Percentiles rank a stretch among this genome's conserved stretches.
phyloP scores from a whole-genome alignment of 2,888 invertebrate genomes.

The Melanchra persicariae region DNA sequence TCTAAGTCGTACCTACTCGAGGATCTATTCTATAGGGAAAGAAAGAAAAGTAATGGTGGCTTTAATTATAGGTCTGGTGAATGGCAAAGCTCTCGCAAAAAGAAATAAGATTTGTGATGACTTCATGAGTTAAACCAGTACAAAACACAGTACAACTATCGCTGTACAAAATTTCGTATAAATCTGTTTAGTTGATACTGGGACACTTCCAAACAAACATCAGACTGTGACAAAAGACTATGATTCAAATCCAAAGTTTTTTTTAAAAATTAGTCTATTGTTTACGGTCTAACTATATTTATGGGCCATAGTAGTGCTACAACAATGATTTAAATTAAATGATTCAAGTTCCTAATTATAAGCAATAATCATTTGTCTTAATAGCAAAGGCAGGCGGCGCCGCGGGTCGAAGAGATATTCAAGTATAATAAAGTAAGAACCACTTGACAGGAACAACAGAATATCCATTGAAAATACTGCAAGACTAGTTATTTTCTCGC shows the following conservation, averaged over 20 bases:
- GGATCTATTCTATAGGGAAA: neutral
- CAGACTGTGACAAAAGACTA: neutral
- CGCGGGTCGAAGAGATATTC: constrained; percentile 44
- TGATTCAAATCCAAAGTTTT: constrained; percentile 1
- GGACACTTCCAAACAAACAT: too few relatives aligned
- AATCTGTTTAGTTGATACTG: neutral
- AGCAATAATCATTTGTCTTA: constrained; percentile 60
- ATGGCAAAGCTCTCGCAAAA: neutral
- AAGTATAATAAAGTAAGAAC: constrained; percentile 45
- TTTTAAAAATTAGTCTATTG: neutral
- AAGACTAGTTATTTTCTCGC: neutral
- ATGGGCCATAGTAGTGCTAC: constrained; percentile 5
- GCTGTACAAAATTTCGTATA: too few relatives aligned
- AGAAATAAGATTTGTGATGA: neutral
- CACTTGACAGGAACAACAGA: constrained; percentile 15
- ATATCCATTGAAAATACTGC: neutral
- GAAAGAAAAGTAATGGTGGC: neutral
- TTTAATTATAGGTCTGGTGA: neutral
- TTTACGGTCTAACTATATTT: neutral
- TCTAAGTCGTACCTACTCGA: neutral
- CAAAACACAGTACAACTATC: neutral
- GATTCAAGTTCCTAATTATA: constrained; percentile 47
- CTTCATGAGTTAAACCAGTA: neutral
- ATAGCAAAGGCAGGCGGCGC: constrained; percentile 51
- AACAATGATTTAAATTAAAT: constrained; percentile 49